A percentile compares a stretch with the other conserved stretches of the same genome.
Conservation (phyloP, 2,797 vertebrate genomes). For the Streptopelia turtur region DNA sequence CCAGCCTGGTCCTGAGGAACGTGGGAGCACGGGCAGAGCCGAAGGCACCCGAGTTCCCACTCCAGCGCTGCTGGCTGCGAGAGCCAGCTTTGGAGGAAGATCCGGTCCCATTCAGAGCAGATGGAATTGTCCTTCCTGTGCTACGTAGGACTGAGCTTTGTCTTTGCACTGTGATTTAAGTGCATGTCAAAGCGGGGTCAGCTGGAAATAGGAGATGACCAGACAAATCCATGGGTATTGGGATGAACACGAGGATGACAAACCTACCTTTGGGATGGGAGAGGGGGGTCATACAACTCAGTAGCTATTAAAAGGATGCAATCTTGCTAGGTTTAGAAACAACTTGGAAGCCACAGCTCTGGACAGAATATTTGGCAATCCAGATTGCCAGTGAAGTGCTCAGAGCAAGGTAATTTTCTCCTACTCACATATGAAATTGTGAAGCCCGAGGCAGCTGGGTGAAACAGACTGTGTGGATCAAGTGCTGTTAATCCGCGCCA, state of each 20-base stretch:
- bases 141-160: background rate
- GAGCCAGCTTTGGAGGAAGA: background rate
- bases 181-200: background rate
- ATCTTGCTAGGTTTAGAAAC: background rate
- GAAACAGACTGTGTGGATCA: background rate
- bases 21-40: rapidly evolving
- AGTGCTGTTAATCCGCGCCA: background rate
- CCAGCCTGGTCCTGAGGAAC: background rate
- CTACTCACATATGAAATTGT: background rate
- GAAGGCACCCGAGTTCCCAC: rapidly evolving
- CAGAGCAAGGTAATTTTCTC: background rate
- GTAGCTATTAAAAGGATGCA: background rate
- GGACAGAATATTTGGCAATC: background rate
- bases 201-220: background rate
- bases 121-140: background rate
- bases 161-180: background rate
- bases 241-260: background rate
- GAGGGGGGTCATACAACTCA: background rate
- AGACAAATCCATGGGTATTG: background rate
- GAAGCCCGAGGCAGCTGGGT: background rate
- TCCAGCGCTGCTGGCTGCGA: background rate
- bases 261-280: background rate
- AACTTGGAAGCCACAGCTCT: background rate
- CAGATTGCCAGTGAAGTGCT: background rate
- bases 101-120: background rate